These are phyloP conservation scores for Zaprionus tsacasi DNA, from an alignment of 1,140 invertebrate genomes.

Conservation along the genomic window DNA sequence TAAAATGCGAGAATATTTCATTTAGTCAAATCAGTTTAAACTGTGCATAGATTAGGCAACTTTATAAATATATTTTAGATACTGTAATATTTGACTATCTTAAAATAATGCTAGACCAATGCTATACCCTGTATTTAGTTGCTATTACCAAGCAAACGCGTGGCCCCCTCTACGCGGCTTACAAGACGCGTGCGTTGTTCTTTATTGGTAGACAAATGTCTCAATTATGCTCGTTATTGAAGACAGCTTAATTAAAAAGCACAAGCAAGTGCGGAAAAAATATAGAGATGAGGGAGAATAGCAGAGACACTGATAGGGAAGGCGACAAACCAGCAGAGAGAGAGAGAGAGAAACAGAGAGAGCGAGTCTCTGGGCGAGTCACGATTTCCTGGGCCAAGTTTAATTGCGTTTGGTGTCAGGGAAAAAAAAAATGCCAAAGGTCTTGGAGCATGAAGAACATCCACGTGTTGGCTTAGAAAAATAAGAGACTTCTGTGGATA, in stretches of 20 bases:
- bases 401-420: conserved; percentile 17
- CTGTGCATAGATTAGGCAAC: no score
- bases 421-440: background rate
- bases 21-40: no score
- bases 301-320: background rate
- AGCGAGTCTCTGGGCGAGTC: background rate
- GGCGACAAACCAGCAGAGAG: background rate
- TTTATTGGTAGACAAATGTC: conserved; percentile 8
- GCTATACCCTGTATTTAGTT: background rate
- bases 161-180: background rate
- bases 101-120: background rate
- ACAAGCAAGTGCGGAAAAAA: background rate
- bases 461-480: conserved; percentile 3
- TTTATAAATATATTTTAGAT: no score
- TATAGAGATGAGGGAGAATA: background rate
- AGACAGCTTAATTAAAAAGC: conserved; percentile 30
- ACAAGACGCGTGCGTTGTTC: background rate
- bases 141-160: background rate
- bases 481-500: background rate
- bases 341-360: no score
- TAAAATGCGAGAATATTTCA: no score
- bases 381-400: conserved; percentile 25
- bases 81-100: background rate
- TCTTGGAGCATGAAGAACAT: background rate
- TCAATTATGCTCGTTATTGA: conserved; percentile 23